Evolutionary conservation across 1,140 invertebrate species (phyloP), one percentile per base, ranked within the genome.

Genomic region (Eciton burchellii): DNA sequence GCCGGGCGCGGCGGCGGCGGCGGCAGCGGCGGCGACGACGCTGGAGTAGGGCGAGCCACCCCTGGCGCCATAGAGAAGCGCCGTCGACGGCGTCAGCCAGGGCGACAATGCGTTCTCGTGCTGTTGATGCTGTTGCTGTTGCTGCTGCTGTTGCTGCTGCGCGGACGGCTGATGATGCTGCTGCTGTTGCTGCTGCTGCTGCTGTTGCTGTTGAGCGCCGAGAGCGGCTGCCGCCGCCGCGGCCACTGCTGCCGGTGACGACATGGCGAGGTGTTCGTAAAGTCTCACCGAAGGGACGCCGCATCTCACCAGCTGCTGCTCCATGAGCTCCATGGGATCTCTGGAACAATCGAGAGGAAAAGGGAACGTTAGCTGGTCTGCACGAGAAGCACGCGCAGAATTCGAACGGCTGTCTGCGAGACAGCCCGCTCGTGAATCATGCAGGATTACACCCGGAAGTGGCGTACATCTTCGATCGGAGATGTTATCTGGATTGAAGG

Each of bases 261-360:
- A 90, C 71, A 94, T 89, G 9, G 92, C 92, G 43, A 94, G 85
- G n/a, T 94, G 93, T 52, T 94, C 93, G 90, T 94, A 94, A 21
- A 94, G 66, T 14, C 93, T 86, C 0, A 94, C 92, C 29, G 93
- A 88, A 0, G 93, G 92, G 4, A 94, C 93, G 3, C 93, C 93
- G 81, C 93, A 94, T 14, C 93, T 89, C n/a, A 93, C 93, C 60
- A 94, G 72, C 66, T 94, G 93, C 71, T 94, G 93, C 68, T 94
- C 93, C 93, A 94, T 94, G 54, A 94, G 56, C 21, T 94, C 93
- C 93, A 94, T 94, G 2, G 93, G 93, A 54, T 94, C 93, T 21
- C 93, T 94, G 91, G 0, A 92, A 92, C 19, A 19, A 45, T 0
- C 45, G 41, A 73, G 8, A 5, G 9, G 1, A n/a, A 45, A 47